These are phyloP conservation scores for Lydus trimaculatus DNA, from an alignment of 2,888 invertebrate species.

Conservation along the genomic window DNA sequence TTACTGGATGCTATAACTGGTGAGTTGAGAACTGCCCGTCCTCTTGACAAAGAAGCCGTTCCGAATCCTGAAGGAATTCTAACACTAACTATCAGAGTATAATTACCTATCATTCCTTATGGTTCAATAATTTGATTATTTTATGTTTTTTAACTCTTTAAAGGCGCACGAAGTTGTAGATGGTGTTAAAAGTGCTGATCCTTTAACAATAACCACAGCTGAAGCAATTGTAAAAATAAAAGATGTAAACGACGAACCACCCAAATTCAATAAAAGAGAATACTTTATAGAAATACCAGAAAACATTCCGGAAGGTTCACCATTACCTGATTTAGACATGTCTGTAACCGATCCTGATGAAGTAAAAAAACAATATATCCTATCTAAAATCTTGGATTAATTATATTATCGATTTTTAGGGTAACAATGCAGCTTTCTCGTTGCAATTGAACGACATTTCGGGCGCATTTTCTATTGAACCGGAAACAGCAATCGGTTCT, in stretches of 20 bases:
- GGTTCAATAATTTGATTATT: background rate
- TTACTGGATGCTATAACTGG: conserved; percentile 80
- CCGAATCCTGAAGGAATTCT: conserved; percentile 81
- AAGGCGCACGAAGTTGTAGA: conserved; percentile 82
- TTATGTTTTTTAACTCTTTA: conserved; percentile 29
- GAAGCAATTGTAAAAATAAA: conserved; percentile 83
- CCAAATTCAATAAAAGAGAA: conserved; percentile 81
- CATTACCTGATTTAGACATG: conserved; percentile 83
- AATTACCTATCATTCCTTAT: conserved; percentile 5
- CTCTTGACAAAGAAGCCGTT: conserved; percentile 84
- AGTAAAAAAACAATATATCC: conserved; percentile 63
- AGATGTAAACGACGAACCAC: conserved; percentile 90
- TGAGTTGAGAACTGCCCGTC: conserved; percentile 82
- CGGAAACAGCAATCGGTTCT: conserved; percentile 78
- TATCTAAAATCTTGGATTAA: background rate
- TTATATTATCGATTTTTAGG: conserved; percentile 63
- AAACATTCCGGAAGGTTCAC: conserved; percentile 81
- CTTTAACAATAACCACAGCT: conserved; percentile 73
- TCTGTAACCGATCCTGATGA: conserved; percentile 86
- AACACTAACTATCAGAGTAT: conserved; percentile 75
- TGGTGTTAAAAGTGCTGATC: conserved; percentile 72
- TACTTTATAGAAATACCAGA: conserved; percentile 83
- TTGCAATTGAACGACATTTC: conserved; percentile 81
- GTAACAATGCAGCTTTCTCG: conserved; percentile 83
- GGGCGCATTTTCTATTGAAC: conserved; percentile 85